Conservation (phyloP, 1,140 invertebrate genomes). For the Macrobrachium rosenbergii region DNA sequence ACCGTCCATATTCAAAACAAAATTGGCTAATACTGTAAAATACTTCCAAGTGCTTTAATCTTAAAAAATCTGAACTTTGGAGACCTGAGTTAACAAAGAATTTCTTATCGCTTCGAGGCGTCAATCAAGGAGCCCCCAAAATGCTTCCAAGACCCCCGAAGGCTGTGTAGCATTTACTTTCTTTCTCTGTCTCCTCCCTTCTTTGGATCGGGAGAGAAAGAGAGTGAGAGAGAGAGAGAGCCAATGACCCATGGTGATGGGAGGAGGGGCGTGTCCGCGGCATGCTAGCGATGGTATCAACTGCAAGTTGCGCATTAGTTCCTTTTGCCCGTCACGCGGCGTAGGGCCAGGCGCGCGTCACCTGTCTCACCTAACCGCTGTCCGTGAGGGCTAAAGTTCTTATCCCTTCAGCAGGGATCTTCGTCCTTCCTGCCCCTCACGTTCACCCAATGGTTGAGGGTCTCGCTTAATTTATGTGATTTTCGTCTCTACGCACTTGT, state of each 20-base stretch:
- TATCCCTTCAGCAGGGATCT: background rate
- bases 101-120: too few relatives aligned
- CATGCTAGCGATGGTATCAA: constrained; percentile 2
- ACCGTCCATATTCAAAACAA: too few relatives aligned
- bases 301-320: constrained; percentile 19
- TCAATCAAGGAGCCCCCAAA: too few relatives aligned
- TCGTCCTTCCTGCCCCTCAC: background rate
- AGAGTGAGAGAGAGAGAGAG: background rate
- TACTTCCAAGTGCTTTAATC: too few relatives aligned
- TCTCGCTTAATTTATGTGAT: background rate
- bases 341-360: constrained; percentile 1
- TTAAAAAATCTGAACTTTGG: too few relatives aligned
- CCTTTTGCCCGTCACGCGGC: constrained; percentile 4
- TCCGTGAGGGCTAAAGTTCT: background rate
- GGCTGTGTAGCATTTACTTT: background rate
- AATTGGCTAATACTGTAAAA: too few relatives aligned
- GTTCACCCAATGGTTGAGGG: background rate
- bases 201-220: background rate
- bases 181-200: background rate
- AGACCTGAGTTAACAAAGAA: too few relatives aligned
- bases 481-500: constrained; percentile 3
- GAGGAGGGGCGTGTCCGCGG: background rate
- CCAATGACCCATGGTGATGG: background rate
- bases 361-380: background rate
- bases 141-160: background rate